Percentiles rank a stretch among this genome's conserved stretches.
Conservation (phyloP, 1,140 invertebrate genomes). For the Drosophila santomea region DNA sequence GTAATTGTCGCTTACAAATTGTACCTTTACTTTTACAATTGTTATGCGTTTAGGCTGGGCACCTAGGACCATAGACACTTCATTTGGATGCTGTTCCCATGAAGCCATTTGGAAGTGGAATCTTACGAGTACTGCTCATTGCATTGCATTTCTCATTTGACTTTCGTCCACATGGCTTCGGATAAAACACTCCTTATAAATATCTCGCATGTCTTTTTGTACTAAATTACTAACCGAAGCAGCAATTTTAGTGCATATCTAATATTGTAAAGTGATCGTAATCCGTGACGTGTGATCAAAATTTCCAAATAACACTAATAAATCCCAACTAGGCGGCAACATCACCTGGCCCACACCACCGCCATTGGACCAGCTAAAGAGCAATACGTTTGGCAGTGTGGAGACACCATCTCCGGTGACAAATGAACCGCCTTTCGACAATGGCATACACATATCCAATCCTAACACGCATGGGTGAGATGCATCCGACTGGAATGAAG, state of each 20-base stretch:
- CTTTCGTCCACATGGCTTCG: slow-evolving; percentile 6
- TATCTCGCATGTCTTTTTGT: slow-evolving; percentile 69
- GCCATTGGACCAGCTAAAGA: slow-evolving; percentile 79
- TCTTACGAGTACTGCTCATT: not conserved
- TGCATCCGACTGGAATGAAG: not conserved
- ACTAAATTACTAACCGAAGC: slow-evolving; percentile 57
- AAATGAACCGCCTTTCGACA: slow-evolving; percentile 78
- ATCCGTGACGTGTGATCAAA: not conserved
- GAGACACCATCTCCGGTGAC: slow-evolving; percentile 82
- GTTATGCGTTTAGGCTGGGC: slow-evolving; percentile 38
- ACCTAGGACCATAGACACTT: slow-evolving; percentile 31
- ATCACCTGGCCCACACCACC: slow-evolving; percentile 81
- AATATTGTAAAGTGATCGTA: slow-evolving; percentile 52
- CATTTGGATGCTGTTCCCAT: slow-evolving; percentile 7
- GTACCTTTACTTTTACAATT: slow-evolving; percentile 3
- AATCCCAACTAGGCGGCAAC: slow-evolving; percentile 65
- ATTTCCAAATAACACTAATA: not conserved
- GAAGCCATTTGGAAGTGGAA: slow-evolving; percentile 6
- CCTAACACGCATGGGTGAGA: slow-evolving; percentile 83
- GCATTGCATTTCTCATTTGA: not conserved
- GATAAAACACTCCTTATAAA: slow-evolving; percentile 5
- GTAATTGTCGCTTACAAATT: slow-evolving; percentile 53
- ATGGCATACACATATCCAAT: slow-evolving; percentile 78
- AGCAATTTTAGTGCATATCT: slow-evolving; percentile 41
- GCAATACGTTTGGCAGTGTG: slow-evolving; percentile 81